Percentiles rank a stretch among this genome's conserved stretches.
Evolutionary conservation across 2,888 invertebrate species (phyloP).

Genomic region (Chrysodeixis includens): DNA sequence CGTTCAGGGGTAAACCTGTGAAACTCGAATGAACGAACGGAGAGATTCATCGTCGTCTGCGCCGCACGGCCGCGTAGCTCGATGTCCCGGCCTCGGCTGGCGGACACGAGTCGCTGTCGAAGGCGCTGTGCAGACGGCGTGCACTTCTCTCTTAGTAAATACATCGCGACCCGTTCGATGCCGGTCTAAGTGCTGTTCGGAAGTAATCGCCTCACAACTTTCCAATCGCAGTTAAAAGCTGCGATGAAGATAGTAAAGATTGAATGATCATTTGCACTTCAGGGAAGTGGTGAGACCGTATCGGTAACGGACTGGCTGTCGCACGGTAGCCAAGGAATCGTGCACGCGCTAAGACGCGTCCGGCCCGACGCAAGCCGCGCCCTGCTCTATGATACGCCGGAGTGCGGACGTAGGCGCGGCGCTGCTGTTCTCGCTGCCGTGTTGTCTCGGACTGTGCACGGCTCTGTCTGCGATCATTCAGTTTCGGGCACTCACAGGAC

Average conservation of each 20-base stretch:
- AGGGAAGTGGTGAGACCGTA: constrained; percentile 15
- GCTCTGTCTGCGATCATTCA: constrained; percentile 76
- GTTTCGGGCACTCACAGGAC: constrained; percentile 88
- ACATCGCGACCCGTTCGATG: constrained; percentile 88
- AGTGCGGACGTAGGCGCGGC: constrained; percentile 68
- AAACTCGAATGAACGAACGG: constrained; percentile 86
- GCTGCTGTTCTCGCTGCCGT: constrained; percentile 64
- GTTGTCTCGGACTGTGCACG: constrained; percentile 71
- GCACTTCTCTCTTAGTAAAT: constrained; percentile 80
- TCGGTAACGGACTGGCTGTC: constrained; percentile 34
- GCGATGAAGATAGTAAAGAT: too few species aligned
- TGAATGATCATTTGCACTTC: too few species aligned
- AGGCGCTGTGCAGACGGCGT: constrained; percentile 66
- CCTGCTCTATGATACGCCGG: constrained; percentile 64
- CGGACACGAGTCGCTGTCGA: constrained; percentile 63
- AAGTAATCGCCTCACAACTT: constrained; percentile 49
- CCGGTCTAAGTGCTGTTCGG: constrained; percentile 76
- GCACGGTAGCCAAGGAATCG: constrained; percentile 59
- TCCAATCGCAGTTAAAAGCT: too few species aligned
- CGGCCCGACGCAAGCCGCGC: constrained; percentile 68
- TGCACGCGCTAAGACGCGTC: constrained; percentile 69
- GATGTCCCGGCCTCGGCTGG: too few species aligned
- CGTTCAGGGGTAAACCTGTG: constrained; percentile 89
- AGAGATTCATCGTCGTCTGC: constrained; percentile 76
- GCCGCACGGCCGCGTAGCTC: constrained; percentile 56